A percentile compares a stretch with the other conserved stretches of the same genome.
Conservation (phyloP, 1,140 invertebrate species). For the Camponotus vicinus region DNA sequence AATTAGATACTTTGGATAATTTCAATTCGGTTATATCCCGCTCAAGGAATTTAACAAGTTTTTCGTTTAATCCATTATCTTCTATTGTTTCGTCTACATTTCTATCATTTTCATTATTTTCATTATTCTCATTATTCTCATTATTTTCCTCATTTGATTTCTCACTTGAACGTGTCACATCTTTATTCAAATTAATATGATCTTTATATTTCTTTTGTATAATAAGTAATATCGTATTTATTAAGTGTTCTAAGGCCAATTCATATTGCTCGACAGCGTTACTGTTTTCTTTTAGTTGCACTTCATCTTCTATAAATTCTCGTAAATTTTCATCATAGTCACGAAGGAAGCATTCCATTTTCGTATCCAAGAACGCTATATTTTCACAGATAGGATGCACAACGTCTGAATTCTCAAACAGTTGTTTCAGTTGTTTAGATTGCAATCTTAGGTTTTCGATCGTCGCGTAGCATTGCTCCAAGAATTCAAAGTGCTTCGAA, state of each 20-base stretch:
- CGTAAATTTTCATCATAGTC: constrained; percentile 64
- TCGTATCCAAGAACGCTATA: constrained; percentile 72
- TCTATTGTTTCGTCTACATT: constrained; percentile 82
- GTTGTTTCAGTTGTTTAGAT: constrained; percentile 77
- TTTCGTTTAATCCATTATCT: constrained; percentile 85
- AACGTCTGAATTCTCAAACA: constrained; percentile 81
- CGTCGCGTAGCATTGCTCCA: constrained; percentile 76
- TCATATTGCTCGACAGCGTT: constrained; percentile 78
- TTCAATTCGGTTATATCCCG: constrained; percentile 87
- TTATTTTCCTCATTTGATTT: neutral
- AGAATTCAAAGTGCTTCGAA: constrained; percentile 79
- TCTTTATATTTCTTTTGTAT: constrained; percentile 92
- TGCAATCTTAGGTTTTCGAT: constrained; percentile 79
- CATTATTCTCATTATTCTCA: constrained; percentile 82
- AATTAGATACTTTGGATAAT: constrained; percentile 82
- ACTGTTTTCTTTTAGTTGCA: neutral
- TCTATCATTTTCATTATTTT: constrained; percentile 82
- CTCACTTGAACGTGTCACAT: constrained; percentile 12
- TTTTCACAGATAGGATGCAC: constrained; percentile 80
- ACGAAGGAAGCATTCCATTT: constrained; percentile 67
- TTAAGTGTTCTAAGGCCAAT: constrained; percentile 86
- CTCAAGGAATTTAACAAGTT: constrained; percentile 88
- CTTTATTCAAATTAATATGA: constrained; percentile 79
- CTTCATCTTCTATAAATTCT: constrained; percentile 38
- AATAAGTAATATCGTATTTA: constrained; percentile 88